phyloP scores from a whole-genome alignment of 2,113 vertebrate species.

The Heterotis niloticus region DNA sequence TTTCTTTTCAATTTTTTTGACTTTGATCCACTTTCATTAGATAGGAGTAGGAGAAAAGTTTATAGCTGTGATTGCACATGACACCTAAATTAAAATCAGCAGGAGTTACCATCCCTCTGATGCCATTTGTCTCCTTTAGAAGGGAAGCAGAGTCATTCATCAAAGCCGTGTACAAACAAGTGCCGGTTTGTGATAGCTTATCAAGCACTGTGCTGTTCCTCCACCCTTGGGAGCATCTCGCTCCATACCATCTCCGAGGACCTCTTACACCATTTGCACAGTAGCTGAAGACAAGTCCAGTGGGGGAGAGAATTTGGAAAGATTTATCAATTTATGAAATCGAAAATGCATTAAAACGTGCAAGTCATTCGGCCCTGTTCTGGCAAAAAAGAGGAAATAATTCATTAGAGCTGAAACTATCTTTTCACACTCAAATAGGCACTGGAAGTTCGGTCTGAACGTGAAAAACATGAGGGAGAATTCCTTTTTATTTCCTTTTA shows the following conservation, averaged over 20 bases:
- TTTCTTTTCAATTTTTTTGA: slow-evolving; percentile 33
- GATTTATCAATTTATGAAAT: neutral
- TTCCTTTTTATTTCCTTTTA: slow-evolving; percentile 2
- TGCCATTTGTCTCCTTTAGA: slow-evolving; percentile 51
- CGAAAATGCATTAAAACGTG: slow-evolving; percentile 14
- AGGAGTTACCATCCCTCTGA: slow-evolving; percentile 46
- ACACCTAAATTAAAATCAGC: slow-evolving; percentile 62
- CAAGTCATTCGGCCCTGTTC: neutral
- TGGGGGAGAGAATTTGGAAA: neutral
- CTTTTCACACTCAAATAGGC: neutral
- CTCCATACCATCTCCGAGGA: slow-evolving; percentile 10
- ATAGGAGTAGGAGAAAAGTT: slow-evolving; percentile 45
- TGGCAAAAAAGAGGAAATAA: slow-evolving; percentile 15
- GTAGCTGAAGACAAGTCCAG: neutral
- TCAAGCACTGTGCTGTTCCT: slow-evolving; percentile 33
- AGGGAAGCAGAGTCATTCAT: slow-evolving; percentile 51
- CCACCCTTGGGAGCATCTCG: slow-evolving; percentile 23
- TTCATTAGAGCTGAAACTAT: neutral
- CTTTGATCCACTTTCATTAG: slow-evolving; percentile 56
- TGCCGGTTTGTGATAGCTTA: slow-evolving; percentile 50
- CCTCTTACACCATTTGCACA: slow-evolving; percentile 42
- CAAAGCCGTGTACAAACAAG: slow-evolving; percentile 52
- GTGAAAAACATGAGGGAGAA: neutral
- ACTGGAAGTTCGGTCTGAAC: neutral
- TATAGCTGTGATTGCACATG: slow-evolving; percentile 54